Evolutionary conservation across 1,140 invertebrate genomes (phyloP).

Genomic region (Trachymyrmex septentrionalis): DNA sequence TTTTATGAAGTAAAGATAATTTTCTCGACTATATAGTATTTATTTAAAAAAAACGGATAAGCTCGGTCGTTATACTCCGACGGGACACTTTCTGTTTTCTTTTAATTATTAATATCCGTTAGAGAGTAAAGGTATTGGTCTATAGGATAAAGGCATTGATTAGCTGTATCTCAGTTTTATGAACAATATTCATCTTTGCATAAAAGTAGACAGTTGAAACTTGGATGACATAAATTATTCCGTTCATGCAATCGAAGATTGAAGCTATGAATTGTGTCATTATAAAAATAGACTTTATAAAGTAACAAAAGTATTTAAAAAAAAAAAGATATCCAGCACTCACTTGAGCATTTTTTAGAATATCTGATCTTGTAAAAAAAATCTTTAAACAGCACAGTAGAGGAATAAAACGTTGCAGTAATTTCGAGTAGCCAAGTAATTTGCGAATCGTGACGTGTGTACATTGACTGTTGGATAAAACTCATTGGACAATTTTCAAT

Average conservation of each 20-base stretch:
- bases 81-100: neutral
- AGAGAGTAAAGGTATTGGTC: too few species aligned
- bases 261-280: neutral
- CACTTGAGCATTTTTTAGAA: neutral
- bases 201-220: conserved; percentile 11
- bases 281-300: conserved; percentile 26
- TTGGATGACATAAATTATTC: neutral
- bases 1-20: conserved; percentile 6
- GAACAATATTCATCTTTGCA: neutral
- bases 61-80: conserved; percentile 1
- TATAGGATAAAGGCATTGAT: neutral
- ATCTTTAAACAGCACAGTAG: neutral
- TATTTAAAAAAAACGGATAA: conserved; percentile 11
- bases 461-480: conserved; percentile 22
- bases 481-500: conserved; percentile 1
- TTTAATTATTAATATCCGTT: conserved; percentile 15
- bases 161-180: neutral
- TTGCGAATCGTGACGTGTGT: neutral
- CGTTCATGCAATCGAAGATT: neutral
- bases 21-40: neutral
- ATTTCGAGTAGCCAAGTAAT: neutral
- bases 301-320: neutral
- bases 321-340: neutral
- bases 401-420: neutral
- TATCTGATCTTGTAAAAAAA: conserved; percentile 1